Conservation (phyloP, 1,140 invertebrate genomes). For the Choristoneura fumiferana region DNA sequence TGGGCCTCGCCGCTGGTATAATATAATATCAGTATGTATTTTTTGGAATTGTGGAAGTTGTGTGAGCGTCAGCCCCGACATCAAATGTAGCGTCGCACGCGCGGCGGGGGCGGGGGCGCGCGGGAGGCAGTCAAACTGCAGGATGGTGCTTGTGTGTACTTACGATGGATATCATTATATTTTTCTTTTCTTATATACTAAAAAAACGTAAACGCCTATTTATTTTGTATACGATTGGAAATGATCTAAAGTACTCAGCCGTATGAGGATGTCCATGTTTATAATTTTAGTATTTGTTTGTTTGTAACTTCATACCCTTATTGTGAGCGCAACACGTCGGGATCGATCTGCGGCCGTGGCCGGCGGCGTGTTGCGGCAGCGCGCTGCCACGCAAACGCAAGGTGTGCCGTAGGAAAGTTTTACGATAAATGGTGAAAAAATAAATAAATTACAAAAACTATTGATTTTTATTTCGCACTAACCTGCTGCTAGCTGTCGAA, state of each 20-base stretch:
- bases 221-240: constrained; percentile 50
- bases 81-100: no score
- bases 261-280: constrained; percentile 12
- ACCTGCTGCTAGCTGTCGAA: no score
- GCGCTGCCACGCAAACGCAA: constrained; percentile 73
- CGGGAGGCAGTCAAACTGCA: constrained; percentile 63
- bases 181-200: constrained; percentile 52
- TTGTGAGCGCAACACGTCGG: constrained; percentile 6
- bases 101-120: constrained; percentile 10
- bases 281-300: constrained; percentile 16
- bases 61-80: not conserved
- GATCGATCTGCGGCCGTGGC: constrained; percentile 14
- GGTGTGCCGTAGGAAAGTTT: constrained; percentile 75
- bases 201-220: constrained; percentile 59
- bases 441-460: constrained; percentile 76
- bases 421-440: constrained; percentile 78
- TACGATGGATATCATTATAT: constrained; percentile 65
- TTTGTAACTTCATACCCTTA: constrained; percentile 17
- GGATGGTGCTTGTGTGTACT: constrained; percentile 71
- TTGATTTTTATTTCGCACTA: not conserved
- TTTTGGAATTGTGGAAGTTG: constrained; percentile 5
- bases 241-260: not conserved
- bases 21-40: constrained; percentile 8
- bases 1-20: no score
- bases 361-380: constrained; percentile 33